Evolutionary conservation across 2,888 invertebrate species (phyloP), one percentile per base, ranked within the genome.

Genomic region (Drosophila limbata): DNA sequence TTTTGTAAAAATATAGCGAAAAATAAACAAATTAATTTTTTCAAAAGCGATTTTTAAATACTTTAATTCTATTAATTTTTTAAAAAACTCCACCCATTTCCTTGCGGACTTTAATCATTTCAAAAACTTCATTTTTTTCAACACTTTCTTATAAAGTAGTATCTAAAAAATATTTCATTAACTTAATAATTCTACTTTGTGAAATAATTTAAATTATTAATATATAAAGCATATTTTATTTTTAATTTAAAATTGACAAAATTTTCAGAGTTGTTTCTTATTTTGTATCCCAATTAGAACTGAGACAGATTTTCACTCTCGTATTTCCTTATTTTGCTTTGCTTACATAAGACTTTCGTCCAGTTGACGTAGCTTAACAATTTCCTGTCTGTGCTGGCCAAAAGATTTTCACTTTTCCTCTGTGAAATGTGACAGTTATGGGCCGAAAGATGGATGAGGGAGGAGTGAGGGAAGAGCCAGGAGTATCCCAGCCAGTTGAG

Each of bases 391-490:
- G n/a, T 57, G 56, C 37, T 35, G 56, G 35, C 8, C 45, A 45
- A 50, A 42, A 52, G 65, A 77, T 77, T 76, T 76, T 77, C 76
- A 76, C 78, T 77, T 75, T 75, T 75, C 10, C 19, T 19, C 37
- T 39, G 28, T 66, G 62, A 69, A 69, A 65, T 80, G 81, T 71
- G 84, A 83, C 81, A 84, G 66, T 78, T 83, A 86, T 80, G 78
- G 33, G 2, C 15, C 33, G 21, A 21, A 21, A 6, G 19, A 19
- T 33, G 9, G 10, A 39, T 15, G 61, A 45, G 25, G 61, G 39
- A 45, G 25, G 61, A 35, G 19, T 21, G 42, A n/a, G n/a, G n/a
- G n/a, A n/a, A n/a, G n/a, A n/a, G 25, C 39, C 31, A 35, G 40
- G 52, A 28, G 4, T 21, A 47, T 40, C 13, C 31, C n/a, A n/a